These are phyloP conservation scores for Aplysina aerophoba DNA, from an alignment of 37 sponge, comb jelly and placozoan species.

Conservation along the genomic window DNA sequence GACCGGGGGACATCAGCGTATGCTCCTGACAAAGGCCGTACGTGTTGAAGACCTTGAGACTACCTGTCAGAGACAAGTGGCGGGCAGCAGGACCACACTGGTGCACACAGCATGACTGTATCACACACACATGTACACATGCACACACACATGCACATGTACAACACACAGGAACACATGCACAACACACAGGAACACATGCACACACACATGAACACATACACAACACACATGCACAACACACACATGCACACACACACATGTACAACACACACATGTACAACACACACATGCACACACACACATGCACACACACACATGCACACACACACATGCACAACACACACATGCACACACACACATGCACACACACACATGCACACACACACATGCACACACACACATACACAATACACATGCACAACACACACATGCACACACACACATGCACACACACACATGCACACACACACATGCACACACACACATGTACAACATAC, in stretches of 20 bases:
- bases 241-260: background rate
- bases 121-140: background rate
- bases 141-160: slow-evolving; percentile 16
- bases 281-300: slow-evolving; percentile 8
- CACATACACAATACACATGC: too few relatives aligned
- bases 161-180: background rate
- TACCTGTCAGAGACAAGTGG: background rate
- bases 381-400: slow-evolving; percentile 1
- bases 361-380: slow-evolving; percentile 30
- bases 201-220: too few relatives aligned
- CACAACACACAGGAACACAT: too few relatives aligned
- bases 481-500: too few relatives aligned
- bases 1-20: background rate
- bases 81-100: too few relatives aligned
- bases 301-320: slow-evolving; percentile 23
- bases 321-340: too few relatives aligned
- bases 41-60: background rate
- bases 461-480: too few relatives aligned
- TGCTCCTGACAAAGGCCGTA: slow-evolving; percentile 21
- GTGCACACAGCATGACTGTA: too few relatives aligned
- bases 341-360: background rate
- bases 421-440: background rate
- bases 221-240: slow-evolving; percentile 5
- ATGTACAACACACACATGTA: too few relatives aligned
- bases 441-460: background rate